These are phyloP conservation scores for Drosophila quadrilineata DNA, from an alignment of 1,140 invertebrate genomes.

Conservation along the genomic window DNA sequence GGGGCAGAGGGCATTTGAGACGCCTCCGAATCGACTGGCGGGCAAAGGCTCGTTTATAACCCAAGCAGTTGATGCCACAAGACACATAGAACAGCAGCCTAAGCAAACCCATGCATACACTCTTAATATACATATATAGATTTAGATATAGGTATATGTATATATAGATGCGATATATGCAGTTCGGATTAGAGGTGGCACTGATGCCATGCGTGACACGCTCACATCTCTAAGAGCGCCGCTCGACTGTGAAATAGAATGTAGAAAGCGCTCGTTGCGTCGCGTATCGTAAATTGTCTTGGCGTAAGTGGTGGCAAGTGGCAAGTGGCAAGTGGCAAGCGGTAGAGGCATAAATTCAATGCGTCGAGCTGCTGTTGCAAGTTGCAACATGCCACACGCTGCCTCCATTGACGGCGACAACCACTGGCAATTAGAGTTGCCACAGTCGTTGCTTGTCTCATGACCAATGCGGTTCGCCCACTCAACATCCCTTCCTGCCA, in stretches of 20 bases:
- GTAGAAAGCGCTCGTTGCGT: background rate
- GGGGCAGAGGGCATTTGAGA: no score
- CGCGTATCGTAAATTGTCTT: conserved; percentile 28
- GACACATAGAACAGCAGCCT: background rate
- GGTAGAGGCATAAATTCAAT: conserved; percentile 43
- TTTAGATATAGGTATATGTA: no score
- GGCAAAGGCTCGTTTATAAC: conserved; percentile 11
- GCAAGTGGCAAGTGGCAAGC: conserved; percentile 28
- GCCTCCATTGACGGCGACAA: no score
- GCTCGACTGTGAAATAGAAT: conserved; percentile 21
- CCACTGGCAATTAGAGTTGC: no score
- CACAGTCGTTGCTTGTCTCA: no score
- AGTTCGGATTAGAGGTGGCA: no score
- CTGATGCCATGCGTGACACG: background rate
- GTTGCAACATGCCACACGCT: no score
- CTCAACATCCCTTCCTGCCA: no score
- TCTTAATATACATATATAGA: no score
- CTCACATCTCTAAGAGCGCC: conserved; percentile 8
- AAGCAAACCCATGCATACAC: no score
- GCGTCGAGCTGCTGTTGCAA: conserved; percentile 36
- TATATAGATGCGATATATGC: no score
- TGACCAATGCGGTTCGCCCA: no score
- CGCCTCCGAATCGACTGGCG: conserved; percentile 10
- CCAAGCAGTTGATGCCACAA: conserved; percentile 1
- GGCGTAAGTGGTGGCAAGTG: conserved; percentile 19